Evolutionary conservation across 2,888 invertebrate species (phyloP).

Genomic region (Spisula subtruncata): DNA sequence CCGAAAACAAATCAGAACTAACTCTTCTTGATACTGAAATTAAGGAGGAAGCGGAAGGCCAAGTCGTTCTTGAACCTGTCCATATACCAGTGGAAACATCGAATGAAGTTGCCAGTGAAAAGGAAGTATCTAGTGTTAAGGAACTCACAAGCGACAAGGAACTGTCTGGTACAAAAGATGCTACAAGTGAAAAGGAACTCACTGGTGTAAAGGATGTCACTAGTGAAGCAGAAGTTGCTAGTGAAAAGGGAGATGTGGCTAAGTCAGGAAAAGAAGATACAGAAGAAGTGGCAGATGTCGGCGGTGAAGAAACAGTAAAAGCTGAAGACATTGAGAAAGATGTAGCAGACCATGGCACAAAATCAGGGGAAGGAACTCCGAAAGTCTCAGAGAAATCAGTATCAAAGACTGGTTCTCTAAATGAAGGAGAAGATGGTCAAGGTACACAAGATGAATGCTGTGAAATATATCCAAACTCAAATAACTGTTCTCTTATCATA

Average conservation of each 20-base stretch:
- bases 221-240: not conserved
- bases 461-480: not conserved
- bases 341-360: slow-evolving; percentile 16
- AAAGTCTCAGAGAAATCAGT: slow-evolving; percentile 35
- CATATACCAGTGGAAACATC: not conserved
- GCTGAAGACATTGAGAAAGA: slow-evolving; percentile 27
- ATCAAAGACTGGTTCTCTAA: slow-evolving; percentile 45
- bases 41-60: slow-evolving; percentile 49
- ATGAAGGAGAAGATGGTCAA: slow-evolving; percentile 42
- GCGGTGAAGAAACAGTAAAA: slow-evolving; percentile 44
- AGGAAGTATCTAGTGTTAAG: slow-evolving; percentile 31
- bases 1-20: slow-evolving; percentile 47
- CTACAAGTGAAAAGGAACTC: not conserved
- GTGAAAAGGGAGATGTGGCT: not conserved
- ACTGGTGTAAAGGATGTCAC: not conserved
- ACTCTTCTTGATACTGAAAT: slow-evolving; percentile 53
- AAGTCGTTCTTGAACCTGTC: not conserved
- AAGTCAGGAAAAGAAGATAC: not conserved
- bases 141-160: not conserved
- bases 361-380: slow-evolving; percentile 40
- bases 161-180: not conserved
- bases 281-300: slow-evolving; percentile 30
- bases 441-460: slow-evolving; percentile 28
- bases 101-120: not conserved
- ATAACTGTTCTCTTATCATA: slow-evolving; percentile 7